Base-by-base conservation (phyloP, 2,888 invertebrate species). In the Chymomyza amoena region DNA sequence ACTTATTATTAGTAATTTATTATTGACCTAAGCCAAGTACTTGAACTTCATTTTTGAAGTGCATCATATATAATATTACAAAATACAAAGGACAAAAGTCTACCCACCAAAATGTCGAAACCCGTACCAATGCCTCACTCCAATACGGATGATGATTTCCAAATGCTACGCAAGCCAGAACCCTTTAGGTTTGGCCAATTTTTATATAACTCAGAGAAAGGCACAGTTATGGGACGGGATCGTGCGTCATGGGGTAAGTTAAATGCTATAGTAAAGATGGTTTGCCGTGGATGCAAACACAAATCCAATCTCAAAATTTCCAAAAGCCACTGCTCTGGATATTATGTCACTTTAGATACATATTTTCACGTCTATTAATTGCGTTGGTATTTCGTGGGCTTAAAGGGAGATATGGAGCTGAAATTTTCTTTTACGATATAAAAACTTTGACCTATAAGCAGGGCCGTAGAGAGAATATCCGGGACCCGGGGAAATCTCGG, bases 201-300 rank as follows among this genome's bases (percentile, higher is more conserved):
- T 79, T 68, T 94, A 18, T 93, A 93, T 85, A 93, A 95, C 80
- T 91, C 93, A 0, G 92, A 93, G 64, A 93, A 94, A 45, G 93
- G 94, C 56, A 94, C 94, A 20, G 93, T 95, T 71, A 89, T 94
- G 72, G 94, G 94, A 3, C 92, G 95, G 64, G 94, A 94, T 60
- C 92, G 93, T 18, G 90, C 92, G 72, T 92, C 94, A 90, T 95
- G 95, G 95, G 95, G 95, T 95, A 91, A 94, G 94, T 90, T 76
- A 36, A 45, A 45, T 45, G 9, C 6, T 32, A 9, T 32, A 6
- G 32, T 32, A 32, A 25, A 36, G 36, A 36, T 25, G 25, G 36
- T 36, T 36, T 6, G 36, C 7, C 7, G 7, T 6, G 36, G 36
- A 36, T 6, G n/a, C n/a, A 7, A 36, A 0, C 36, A 36, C 36